Percentiles rank a stretch among this genome's conserved stretches.
phyloP scores from a whole-genome alignment of 2,888 invertebrate species.

The Lydus trimaculatus region DNA sequence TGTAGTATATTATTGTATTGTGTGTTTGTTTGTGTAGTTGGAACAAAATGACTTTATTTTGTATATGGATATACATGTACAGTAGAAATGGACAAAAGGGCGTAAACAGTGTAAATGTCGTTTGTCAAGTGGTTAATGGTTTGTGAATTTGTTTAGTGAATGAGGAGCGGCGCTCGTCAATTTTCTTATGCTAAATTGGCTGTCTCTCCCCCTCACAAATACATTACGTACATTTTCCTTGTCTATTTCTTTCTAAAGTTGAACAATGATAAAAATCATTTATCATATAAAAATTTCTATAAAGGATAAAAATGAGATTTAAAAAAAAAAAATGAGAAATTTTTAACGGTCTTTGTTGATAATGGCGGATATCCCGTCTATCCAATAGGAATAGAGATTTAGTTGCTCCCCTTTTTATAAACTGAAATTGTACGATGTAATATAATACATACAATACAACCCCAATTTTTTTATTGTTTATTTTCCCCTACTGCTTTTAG shows the following conservation, averaged over 20 bases:
- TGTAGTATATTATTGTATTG: neutral
- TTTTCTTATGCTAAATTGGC: slow-evolving; percentile 11
- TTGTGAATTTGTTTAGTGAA: slow-evolving; percentile 62
- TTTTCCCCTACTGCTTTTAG: slow-evolving; percentile 24
- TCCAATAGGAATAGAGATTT: slow-evolving; percentile 6
- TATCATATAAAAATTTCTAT: neutral
- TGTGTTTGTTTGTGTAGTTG: slow-evolving; percentile 3
- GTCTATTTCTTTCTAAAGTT: neutral
- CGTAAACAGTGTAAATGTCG: slow-evolving; percentile 42
- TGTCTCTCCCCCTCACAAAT: neutral
- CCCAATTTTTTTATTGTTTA: neutral
- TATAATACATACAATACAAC: slow-evolving; percentile 1
- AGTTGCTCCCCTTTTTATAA: neutral
- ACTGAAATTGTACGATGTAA: neutral
- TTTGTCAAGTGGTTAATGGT: slow-evolving; percentile 70
- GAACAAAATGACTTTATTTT: neutral
- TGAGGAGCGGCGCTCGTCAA: slow-evolving; percentile 11
- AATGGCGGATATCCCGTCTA: slow-evolving; percentile 6
- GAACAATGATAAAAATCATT: neutral
- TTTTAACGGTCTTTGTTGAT: slow-evolving; percentile 8
- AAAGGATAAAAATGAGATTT: neutral
- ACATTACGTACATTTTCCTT: neutral
- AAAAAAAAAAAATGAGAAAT: neutral
- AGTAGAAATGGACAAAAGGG: neutral
- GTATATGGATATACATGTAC: neutral